A percentile compares a stretch with the other conserved stretches of the same genome.
Conservation (phyloP, 2,797 vertebrate species). For the Coregonus sp. region DNA sequence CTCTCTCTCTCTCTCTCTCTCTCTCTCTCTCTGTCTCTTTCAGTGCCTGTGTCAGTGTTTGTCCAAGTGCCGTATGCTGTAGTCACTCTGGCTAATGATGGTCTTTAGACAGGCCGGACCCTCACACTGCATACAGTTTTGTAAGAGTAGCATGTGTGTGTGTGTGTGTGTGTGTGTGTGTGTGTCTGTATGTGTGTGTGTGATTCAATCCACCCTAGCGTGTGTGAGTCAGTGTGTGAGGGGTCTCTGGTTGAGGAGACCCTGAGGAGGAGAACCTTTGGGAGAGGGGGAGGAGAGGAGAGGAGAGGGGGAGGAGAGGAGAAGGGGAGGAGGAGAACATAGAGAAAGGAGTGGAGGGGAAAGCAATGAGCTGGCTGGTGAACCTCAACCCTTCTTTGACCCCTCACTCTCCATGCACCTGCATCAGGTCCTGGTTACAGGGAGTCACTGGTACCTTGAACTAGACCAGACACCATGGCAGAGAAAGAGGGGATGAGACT, state of each 20-base stretch:
- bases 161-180: conserved; percentile 17
- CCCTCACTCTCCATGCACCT: not conserved
- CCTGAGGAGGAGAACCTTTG: conserved; percentile 11
- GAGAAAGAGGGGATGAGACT: not conserved
- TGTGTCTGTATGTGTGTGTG: conserved; percentile 4
- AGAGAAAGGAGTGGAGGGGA: conserved; percentile 1
- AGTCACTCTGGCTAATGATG: conserved; percentile 58
- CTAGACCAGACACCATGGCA: not conserved
- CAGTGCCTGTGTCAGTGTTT: conserved; percentile 29
- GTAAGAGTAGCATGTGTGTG: conserved; percentile 10
- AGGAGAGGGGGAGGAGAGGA: not conserved
- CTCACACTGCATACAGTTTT: conserved; percentile 20
- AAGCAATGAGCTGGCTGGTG: not conserved
- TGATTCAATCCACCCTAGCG: too few species aligned
- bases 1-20: not conserved
- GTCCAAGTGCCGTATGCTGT: conserved; percentile 16
- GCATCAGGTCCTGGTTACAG: not conserved
- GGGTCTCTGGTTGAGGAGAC: conserved; percentile 29
- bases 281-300: not conserved
- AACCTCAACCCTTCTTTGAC: not conserved
- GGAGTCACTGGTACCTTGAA: not conserved
- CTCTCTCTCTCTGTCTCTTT: conserved; percentile 1
- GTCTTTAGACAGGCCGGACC: conserved; percentile 48
- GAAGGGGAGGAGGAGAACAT: conserved; percentile 4
- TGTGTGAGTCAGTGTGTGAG: conserved; percentile 19